Percentiles rank a stretch among this genome's conserved stretches.
Evolutionary conservation across 2,797 vertebrate genomes (phyloP).

Genomic region (Anabas testudineus): DNA sequence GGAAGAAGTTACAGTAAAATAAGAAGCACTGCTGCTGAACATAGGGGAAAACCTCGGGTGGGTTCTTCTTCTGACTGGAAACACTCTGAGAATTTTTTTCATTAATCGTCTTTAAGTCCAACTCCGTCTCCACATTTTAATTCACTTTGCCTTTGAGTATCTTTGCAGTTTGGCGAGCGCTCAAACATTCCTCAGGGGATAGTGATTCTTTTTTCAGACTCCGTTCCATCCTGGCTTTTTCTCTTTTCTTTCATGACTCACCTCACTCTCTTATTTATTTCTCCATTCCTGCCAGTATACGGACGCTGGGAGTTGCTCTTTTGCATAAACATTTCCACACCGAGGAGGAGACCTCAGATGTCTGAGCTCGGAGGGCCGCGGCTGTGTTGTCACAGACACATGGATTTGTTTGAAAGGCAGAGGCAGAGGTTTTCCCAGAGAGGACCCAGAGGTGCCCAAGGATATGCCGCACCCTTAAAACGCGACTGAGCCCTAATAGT

Average conservation of each 20-base stretch:
- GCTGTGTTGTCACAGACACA: constrained; percentile 66
- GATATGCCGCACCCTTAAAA: constrained; percentile 68
- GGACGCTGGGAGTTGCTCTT: constrained; percentile 56
- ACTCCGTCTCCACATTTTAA: constrained; percentile 35
- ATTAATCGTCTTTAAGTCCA: constrained; percentile 32
- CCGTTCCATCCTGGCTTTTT: constrained; percentile 15
- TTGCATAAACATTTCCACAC: constrained; percentile 78
- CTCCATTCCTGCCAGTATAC: constrained; percentile 46
- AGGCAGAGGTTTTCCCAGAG: constrained; percentile 63
- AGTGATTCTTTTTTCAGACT: constrained; percentile 26
- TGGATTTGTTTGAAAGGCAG: constrained; percentile 62
- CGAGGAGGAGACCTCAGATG: constrained; percentile 56
- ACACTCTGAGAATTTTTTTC: constrained; percentile 37
- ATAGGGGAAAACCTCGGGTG: constrained; percentile 57
- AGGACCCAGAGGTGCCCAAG: constrained; percentile 70
- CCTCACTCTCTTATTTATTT: constrained; percentile 24
- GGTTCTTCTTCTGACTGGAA: constrained; percentile 52
- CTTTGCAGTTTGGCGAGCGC: constrained; percentile 16
- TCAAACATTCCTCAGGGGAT: constrained; percentile 31
- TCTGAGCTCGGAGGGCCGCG: constrained; percentile 48
- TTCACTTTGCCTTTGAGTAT: constrained; percentile 35
- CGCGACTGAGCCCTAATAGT: constrained; percentile 61
- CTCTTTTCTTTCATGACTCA: constrained; percentile 8
- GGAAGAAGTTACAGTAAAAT: constrained; percentile 15
- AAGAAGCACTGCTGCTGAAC: constrained; percentile 16